Percentiles rank a stretch among this genome's conserved stretches.
These are phyloP conservation scores for Sesamia inferens DNA, from an alignment of 2,888 invertebrate genomes.

Conservation along the genomic window DNA sequence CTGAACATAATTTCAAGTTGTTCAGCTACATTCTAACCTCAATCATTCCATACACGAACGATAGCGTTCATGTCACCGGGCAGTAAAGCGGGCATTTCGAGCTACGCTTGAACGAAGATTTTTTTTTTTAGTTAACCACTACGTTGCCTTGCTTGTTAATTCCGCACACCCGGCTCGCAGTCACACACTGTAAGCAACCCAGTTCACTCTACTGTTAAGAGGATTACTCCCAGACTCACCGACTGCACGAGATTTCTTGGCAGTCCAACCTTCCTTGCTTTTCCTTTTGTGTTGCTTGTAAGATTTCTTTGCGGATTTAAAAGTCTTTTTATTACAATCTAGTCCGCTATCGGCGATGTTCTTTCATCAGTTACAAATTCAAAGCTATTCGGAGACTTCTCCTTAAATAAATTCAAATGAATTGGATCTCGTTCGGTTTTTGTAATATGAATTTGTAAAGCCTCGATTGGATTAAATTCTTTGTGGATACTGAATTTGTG, in stretches of 20 bases:
- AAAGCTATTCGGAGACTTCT: slow-evolving; percentile 53
- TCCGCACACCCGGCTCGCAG: slow-evolving; percentile 54
- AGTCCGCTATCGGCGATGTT: slow-evolving; percentile 65
- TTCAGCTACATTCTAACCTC: slow-evolving; percentile 7
- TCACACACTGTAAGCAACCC: slow-evolving; percentile 67
- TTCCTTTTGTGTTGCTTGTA: slow-evolving; percentile 75
- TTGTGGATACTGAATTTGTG: slow-evolving; percentile 38
- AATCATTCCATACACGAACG: slow-evolving; percentile 30
- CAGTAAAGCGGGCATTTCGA: slow-evolving; percentile 45
- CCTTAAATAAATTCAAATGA: slow-evolving; percentile 60
- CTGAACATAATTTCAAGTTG: slow-evolving; percentile 6
- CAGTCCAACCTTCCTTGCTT: slow-evolving; percentile 69
- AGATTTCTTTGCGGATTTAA: slow-evolving; percentile 76
- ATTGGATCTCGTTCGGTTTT: slow-evolving; percentile 48
- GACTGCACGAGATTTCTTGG: slow-evolving; percentile 72
- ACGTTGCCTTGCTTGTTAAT: slow-evolving; percentile 63
- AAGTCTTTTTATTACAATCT: slow-evolving; percentile 68
- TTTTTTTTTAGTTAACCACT: slow-evolving; percentile 53
- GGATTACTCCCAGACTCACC: slow-evolving; percentile 74
- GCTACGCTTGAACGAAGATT: slow-evolving; percentile 28
- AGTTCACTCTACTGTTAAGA: slow-evolving; percentile 74
- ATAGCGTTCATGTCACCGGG: slow-evolving; percentile 42
- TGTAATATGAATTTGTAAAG: slow-evolving; percentile 60
- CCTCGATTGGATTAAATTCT: slow-evolving; percentile 46
- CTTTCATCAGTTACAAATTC: slow-evolving; percentile 64